These are phyloP conservation scores for Sussaba pulchella DNA, from an alignment of 2,888 invertebrate species.

Conservation along the genomic window DNA sequence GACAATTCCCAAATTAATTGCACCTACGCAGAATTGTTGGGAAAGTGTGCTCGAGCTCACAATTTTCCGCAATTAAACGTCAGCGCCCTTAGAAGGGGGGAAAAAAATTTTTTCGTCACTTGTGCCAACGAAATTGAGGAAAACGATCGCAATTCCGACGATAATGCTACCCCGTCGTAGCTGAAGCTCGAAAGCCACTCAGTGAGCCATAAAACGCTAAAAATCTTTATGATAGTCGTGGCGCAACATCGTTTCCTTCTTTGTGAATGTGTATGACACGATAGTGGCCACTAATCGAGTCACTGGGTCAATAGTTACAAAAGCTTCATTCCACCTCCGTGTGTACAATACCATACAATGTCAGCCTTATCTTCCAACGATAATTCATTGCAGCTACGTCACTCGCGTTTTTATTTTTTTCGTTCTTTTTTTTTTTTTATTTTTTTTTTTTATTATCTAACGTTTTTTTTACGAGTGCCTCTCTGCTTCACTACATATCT, in stretches of 20 bases:
- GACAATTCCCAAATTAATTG: too few species aligned
- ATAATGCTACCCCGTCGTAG: not conserved
- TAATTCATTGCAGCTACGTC: slow-evolving; percentile 54
- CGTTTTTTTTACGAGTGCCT: not conserved
- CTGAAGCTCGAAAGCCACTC: too few species aligned
- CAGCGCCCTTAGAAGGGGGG: too few species aligned
- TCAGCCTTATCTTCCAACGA: slow-evolving; percentile 57
- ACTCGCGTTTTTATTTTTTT: slow-evolving; percentile 27
- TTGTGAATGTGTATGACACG: not conserved
- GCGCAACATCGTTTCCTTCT: not conserved
- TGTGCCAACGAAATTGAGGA: too few species aligned
- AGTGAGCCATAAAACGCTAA: not conserved
- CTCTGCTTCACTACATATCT: not conserved
- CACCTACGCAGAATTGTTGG: too few species aligned
- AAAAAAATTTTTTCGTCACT: too few species aligned
- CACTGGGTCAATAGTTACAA: slow-evolving; percentile 58
- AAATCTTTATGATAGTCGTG: not conserved
- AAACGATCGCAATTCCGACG: not conserved
- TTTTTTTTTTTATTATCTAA: slow-evolving; percentile 6
- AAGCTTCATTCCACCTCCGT: slow-evolving; percentile 27
- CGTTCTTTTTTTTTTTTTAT: not conserved
- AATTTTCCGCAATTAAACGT: too few species aligned
- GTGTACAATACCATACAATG: slow-evolving; percentile 59
- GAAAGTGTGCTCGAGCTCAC: too few species aligned
- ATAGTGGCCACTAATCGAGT: slow-evolving; percentile 50